Base-by-base conservation (phyloP, 1,140 invertebrate genomes). In the Plutomurus gul region DNA sequence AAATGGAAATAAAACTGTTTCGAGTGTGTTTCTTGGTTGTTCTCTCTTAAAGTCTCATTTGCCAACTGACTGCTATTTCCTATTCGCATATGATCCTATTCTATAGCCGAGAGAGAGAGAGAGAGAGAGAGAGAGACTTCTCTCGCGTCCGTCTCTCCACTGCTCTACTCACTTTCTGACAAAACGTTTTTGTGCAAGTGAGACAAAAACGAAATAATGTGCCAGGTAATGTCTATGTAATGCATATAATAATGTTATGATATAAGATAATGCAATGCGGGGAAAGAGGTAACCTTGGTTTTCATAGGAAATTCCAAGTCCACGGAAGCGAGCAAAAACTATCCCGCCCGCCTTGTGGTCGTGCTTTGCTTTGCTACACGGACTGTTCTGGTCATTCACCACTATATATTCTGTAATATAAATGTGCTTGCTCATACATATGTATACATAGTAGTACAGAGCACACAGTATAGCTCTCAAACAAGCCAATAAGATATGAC, bases 261-360 rank as follows among this genome's bases (percentile, higher is more conserved):
- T 43, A 43, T 8, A 65, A 33, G 18, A 65, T 65, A 65, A 30
- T 65, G 30, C 56, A 65, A 65, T 65, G 56, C 56, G 56, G 56
- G 39, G 56, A 65, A 65, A 65, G 56, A 65, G 56, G 56, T 65
- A 65, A 65, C 56, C 56, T 65, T 65, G 56, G 56, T 65, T 10
- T 65, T 65, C 56, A 65, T 65, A 65, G 56, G 56, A 65, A 65
- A 65, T 65, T 65, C 56, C 56, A 65, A 65, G 13, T 65, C 56
- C 56, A 65, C 56, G 56, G 56, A 65, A 65, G 56, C 56, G 56
- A 65, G 56, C 56, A 65, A 65, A 65, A 65, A 65, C 56, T 33
- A 65, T 65, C 56, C 56, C 56, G 56, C 56, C 56, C 56, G 56
- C 56, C 27, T 65, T 65, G 7, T 43, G 10, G 39, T 43, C 7